These are phyloP conservation scores for Gavia stellata DNA, from an alignment of 2,113 vertebrate genomes.

Conservation along the genomic window DNA sequence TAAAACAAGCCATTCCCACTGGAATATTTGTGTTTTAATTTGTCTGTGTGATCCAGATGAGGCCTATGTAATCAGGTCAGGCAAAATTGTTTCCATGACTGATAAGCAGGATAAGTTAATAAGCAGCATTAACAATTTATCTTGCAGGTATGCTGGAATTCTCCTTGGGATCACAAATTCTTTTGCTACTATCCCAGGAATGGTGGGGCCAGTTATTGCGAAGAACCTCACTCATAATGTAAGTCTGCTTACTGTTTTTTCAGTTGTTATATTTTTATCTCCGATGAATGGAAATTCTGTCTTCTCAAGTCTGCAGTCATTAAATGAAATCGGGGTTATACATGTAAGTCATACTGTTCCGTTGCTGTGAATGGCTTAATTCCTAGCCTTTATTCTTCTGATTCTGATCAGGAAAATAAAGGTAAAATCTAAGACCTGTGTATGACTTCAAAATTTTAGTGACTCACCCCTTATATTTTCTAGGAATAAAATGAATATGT, in stretches of 20 bases:
- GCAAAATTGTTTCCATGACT: neutral
- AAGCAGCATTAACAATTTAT: neutral
- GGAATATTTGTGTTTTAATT: neutral
- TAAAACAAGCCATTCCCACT: neutral
- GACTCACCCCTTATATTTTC: neutral
- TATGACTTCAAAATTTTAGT: neutral
- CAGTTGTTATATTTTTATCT: neutral
- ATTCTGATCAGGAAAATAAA: neutral
- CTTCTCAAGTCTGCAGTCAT: neutral
- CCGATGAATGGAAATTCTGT: neutral
- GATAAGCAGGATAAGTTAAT: neutral
- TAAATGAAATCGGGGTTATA: neutral
- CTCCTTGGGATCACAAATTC: conserved; percentile 96
- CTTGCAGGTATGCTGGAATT: conserved; percentile 89
- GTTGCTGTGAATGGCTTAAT: neutral
- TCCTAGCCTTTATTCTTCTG: neutral
- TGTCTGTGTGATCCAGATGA: neutral
- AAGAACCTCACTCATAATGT: conserved; percentile 85
- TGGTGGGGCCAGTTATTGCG: conserved; percentile 93
- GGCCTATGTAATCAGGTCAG: neutral
- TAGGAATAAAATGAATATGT: neutral
- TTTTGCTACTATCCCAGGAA: conserved; percentile 94
- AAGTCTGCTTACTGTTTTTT: conserved; percentile 62
- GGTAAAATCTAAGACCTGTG: neutral
- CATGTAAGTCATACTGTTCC: neutral